phyloP scores from a whole-genome alignment of 2,888 invertebrate species.

The Euzetes globulus region DNA sequence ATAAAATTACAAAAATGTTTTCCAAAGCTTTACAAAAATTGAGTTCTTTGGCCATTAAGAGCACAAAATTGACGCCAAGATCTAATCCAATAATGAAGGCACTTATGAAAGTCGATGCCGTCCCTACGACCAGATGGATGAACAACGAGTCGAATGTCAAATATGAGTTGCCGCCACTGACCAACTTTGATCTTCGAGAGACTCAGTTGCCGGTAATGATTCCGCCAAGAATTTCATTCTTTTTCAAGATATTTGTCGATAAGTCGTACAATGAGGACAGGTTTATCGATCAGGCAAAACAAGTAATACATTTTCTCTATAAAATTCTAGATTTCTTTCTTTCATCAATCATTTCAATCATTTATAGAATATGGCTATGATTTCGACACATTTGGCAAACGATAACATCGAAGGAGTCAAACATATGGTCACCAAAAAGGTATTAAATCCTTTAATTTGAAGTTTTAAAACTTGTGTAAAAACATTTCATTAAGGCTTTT shows the following conservation, averaged over 20 bases:
- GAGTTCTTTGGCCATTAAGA: not conserved
- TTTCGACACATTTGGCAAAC: slow-evolving; percentile 31
- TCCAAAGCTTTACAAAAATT: not conserved
- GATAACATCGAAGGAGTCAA: slow-evolving; percentile 25
- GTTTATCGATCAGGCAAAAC: slow-evolving; percentile 28
- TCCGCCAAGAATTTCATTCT: not conserved
- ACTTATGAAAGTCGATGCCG: not conserved
- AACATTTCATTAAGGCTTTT: not conserved
- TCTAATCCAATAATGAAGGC: not conserved
- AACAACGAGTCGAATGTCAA: not conserved
- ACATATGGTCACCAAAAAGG: slow-evolving; percentile 1
- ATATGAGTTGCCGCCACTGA: not conserved
- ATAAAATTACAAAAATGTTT: not conserved
- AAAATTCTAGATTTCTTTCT: not conserved
- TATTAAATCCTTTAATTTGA: not conserved
- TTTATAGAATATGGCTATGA: slow-evolving; percentile 5
- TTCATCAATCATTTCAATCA: not conserved
- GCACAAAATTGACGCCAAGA: not conserved
- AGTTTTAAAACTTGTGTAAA: not conserved
- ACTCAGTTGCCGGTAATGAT: not conserved
- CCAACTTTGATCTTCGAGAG: not conserved
- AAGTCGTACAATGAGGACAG: not conserved
- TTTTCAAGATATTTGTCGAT: slow-evolving; percentile 25
- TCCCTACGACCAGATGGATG: not conserved
- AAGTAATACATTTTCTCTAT: slow-evolving; percentile 1